These are phyloP conservation scores for Budorcas taxicolor DNA, from an alignment of 2,113 vertebrate genomes.

Conservation along the genomic window DNA sequence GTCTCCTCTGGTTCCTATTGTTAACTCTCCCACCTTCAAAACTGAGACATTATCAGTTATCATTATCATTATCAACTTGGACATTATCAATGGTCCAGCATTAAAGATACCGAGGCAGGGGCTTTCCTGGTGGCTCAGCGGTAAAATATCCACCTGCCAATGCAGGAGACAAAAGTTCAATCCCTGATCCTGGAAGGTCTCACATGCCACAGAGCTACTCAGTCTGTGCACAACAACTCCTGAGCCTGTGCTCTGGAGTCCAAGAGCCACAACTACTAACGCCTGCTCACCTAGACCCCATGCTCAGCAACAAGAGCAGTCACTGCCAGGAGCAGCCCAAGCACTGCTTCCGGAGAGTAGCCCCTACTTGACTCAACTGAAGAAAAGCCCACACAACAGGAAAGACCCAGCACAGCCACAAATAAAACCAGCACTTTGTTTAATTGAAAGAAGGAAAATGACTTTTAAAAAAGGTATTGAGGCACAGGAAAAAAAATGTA, in stretches of 20 bases:
- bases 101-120: neutral
- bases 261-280: neutral
- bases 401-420: neutral
- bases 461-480: neutral
- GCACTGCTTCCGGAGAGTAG: neutral
- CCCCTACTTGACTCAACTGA: neutral
- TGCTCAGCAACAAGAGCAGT: neutral
- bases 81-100: neutral
- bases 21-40: neutral
- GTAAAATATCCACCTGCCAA: neutral
- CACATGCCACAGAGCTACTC: neutral
- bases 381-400: neutral
- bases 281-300: neutral
- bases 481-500: neutral
- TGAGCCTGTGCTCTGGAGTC: neutral
- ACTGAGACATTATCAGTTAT: neutral
- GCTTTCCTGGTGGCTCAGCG: neutral
- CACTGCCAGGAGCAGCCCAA: neutral
- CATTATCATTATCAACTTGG: neutral
- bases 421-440: neutral
- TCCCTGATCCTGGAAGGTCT: neutral
- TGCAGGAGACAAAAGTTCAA: neutral
- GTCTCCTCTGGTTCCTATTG: neutral
- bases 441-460: neutral
- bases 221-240: fast-evolving